Evolutionary conservation across 2,888 invertebrate species (phyloP).

Genomic region (Shargacucullia verbasci): DNA sequence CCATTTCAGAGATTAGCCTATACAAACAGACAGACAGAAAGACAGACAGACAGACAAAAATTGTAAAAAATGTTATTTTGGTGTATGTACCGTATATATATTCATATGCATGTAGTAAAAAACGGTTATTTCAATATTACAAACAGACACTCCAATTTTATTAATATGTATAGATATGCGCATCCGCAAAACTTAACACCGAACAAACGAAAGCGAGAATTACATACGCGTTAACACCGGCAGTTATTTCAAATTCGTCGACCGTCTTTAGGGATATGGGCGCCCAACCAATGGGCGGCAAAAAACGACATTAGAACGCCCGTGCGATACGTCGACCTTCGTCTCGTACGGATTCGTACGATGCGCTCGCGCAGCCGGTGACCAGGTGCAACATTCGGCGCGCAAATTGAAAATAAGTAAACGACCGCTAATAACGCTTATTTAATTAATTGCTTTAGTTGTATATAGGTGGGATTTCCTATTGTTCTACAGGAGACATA

Average conservation of each 20-base stretch:
- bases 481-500: too few relatives aligned
- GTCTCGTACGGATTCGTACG: constrained; percentile 57
- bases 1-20: too few relatives aligned
- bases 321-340: constrained; percentile 77
- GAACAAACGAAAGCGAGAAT: neutral
- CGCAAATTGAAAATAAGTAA: constrained; percentile 36
- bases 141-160: too few relatives aligned
- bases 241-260: constrained; percentile 30
- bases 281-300: constrained; percentile 43
- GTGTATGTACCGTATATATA: neutral
- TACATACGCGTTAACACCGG: constrained; percentile 10
- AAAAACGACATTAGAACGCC: constrained; percentile 78
- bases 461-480: too few relatives aligned
- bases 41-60: too few relatives aligned
- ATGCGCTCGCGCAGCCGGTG: constrained; percentile 69
- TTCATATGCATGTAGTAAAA: too few relatives aligned
- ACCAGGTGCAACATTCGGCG: constrained; percentile 59
- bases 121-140: too few relatives aligned
- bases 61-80: too few relatives aligned
- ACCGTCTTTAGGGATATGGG: constrained; percentile 6
- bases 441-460: too few relatives aligned
- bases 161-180: too few relatives aligned
- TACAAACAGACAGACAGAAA: too few relatives aligned
- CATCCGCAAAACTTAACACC: neutral
- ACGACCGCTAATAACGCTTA: constrained; percentile 32